Base-by-base conservation (phyloP, 2,797 vertebrate species). In the Thamnophis elegans region DNA sequence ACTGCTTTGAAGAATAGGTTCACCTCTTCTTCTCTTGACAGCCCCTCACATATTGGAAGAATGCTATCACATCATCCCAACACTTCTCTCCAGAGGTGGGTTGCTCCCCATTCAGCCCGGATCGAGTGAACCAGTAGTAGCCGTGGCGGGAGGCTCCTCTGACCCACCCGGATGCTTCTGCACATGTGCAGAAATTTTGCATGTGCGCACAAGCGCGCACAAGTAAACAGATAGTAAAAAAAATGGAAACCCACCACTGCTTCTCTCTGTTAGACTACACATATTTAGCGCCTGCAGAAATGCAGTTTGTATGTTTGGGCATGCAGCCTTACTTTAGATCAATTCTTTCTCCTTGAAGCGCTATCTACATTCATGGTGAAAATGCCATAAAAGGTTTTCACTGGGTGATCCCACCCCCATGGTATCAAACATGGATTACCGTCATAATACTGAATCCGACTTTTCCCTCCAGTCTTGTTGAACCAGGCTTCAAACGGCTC, bases 401-500 rank as follows among this genome's bases (percentile, higher is more conserved):
- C 8, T 54, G 28, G 88, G 60, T 1, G 51, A 54, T 22, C 16
- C 36, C 9, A 82, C 1, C 22, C 18, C 28, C 56, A 47, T 28
- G 4, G 8, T 68, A 68, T 36, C 51, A 55, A 16, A 58, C 28
- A 54, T 82, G 60, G 93, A 96, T 96, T 92, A 98, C 98, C 97
- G 2, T 97, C 94, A 0, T 98, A 98, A 92, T 97, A 98, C 90
- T 98, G 96, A 12, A 98, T 97, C 47, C 97, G 95, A 95, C 98
- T 98, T 93, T 97, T 97, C 4, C 96, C 96, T n/a, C 95, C 96
- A 0, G 95, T 89, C 0, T 96, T 87, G 92, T 98, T 98, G 54
- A 98, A 97, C 98, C 98, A 98, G 96, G 97, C 98, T 95, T 98
- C 98, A 22, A 98, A 98, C 0, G 97, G 98, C 95, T 98, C 98